Evolutionary conservation across 2,113 vertebrate species (phyloP), one percentile per base, ranked within the genome.

Genomic region (Erinaceus europaeus): DNA sequence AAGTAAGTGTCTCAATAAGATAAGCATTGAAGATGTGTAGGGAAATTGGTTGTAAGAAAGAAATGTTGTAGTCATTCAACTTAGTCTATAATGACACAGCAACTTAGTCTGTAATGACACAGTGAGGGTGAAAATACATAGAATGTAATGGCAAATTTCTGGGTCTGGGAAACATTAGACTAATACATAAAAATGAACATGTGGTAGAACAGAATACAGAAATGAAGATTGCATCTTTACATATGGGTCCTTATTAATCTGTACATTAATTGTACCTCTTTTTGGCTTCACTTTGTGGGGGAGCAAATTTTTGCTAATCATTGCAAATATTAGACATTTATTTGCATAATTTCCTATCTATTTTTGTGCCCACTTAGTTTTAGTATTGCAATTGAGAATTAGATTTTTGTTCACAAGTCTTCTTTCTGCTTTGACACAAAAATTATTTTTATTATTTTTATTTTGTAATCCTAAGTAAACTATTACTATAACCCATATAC

Each of bases 241-340:
- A 76, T 32, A 64, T 64, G 86, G 65, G 53, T 64, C 52, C 52
- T 76, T 53, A 77, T 68, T 76, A 73, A 81, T 55, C 72, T 52
- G 79, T 59, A 57, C 5, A 79, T 8, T 32, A 73, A 78, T 9
- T 55, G 9, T 52, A 46, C n/a, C 38, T 75, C 42, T 13, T 73
- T 64, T 62, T 62, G 32, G 40, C 29, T 23, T 29, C n/a, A 27
- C 73, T 77, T 57, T 50, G 52, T 68, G 50, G 42, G 34, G 27
- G 20, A 78, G 12, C 61, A 82, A 78, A 73, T 36, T 71, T 93
- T 89, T 89, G 79, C 42, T 79, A 87, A 69, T 40, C 36, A 53
- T n/a, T 55, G 59, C 79, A 82, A 59, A 55, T 50, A 50, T 75
- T 25, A 81, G 44, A 73, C 25, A 52, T 50, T 68, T 68, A 87